Evolutionary conservation across 2,113 vertebrate genomes (phyloP).

Genomic region (Pyxicephalus adspersus): DNA sequence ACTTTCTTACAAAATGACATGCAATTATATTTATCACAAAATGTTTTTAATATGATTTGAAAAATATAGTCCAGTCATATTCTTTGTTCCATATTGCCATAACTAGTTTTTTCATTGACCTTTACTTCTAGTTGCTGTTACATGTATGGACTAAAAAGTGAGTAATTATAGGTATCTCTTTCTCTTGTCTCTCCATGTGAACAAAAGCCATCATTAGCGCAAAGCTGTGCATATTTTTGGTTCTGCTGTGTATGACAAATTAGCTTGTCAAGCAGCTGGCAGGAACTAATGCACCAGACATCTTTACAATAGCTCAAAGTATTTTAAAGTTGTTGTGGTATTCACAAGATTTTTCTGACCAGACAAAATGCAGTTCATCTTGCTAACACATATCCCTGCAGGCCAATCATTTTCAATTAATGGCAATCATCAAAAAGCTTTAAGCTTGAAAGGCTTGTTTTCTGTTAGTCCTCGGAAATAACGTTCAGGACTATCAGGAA

Average conservation of each 20-base stretch:
- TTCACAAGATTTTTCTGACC: slow-evolving; percentile 37
- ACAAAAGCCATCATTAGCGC: slow-evolving; percentile 65
- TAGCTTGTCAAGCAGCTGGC: slow-evolving; percentile 47
- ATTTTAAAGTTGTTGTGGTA: slow-evolving; percentile 51
- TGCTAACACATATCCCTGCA: slow-evolving; percentile 51
- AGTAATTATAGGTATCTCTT: slow-evolving; percentile 44
- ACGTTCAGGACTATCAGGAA: background rate
- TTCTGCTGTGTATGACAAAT: slow-evolving; percentile 50
- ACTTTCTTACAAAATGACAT: no score
- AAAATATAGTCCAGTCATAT: no score
- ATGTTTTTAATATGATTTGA: no score
- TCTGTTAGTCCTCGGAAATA: background rate
- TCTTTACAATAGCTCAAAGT: slow-evolving; percentile 43
- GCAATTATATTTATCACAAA: no score
- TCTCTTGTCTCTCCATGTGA: slow-evolving; percentile 55
- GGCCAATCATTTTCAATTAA: slow-evolving; percentile 46
- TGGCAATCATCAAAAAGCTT: slow-evolving; percentile 27
- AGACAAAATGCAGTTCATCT: slow-evolving; percentile 43
- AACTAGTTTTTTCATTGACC: slow-evolving; percentile 7
- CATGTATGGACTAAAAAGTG: slow-evolving; percentile 28
- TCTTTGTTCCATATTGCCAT: no score
- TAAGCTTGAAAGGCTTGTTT: slow-evolving; percentile 28
- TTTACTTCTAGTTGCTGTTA: slow-evolving; percentile 16
- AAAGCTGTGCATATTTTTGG: slow-evolving; percentile 57
- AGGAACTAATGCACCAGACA: slow-evolving; percentile 40